Base-by-base conservation (phyloP, 2,888 invertebrate species). In the Thera obeliscata region DNA sequence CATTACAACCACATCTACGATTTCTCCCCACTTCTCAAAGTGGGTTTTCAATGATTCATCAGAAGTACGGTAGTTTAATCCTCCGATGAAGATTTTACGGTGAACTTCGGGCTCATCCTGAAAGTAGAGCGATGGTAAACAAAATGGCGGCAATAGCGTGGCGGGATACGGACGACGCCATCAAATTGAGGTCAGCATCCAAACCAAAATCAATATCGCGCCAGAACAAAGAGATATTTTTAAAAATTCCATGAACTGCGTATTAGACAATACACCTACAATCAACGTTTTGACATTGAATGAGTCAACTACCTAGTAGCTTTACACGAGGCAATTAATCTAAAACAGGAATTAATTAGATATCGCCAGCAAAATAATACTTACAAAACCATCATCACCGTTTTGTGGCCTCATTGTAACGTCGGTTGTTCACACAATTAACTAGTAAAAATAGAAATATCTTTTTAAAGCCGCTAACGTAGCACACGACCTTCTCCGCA, bases 1-100 rank as follows among this genome's bases (percentile, higher is more conserved):
- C 99, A 99, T 99, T 0, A 99, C 98, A 3, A 99, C 98, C 8
- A 98, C 98, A 85, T 99, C 98, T 0, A 98, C 98, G 74, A 98
- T 98, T 88, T 98, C 98, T 43, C 99, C 99, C 97, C 98, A 99
- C 95, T 98, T 97, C 81, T 98, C 98, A 87, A 99, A 99, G 91
- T 99, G 98, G n/a, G 96, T 95, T 86, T 98, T 98, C 7, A 99
- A 87, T 1, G 98, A 97, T 65, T 98, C 98, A 81, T 99, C 98
- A 0, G 98, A 97, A 2, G 99, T 99, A 72, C 98, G 96, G 86
- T 98, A 99, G 87, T 98, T 98, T 48, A 99, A 91, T 12, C 99
- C 99, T 54, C 99, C 99, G 83, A 99, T 99, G 84, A 99, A 99
- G 67, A 99, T 94, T 88, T 99, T 99, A 55, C 98, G 95, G 83